Evolutionary conservation across 2,888 invertebrate genomes (phyloP).

Genomic region (Mesoligia furuncula): DNA sequence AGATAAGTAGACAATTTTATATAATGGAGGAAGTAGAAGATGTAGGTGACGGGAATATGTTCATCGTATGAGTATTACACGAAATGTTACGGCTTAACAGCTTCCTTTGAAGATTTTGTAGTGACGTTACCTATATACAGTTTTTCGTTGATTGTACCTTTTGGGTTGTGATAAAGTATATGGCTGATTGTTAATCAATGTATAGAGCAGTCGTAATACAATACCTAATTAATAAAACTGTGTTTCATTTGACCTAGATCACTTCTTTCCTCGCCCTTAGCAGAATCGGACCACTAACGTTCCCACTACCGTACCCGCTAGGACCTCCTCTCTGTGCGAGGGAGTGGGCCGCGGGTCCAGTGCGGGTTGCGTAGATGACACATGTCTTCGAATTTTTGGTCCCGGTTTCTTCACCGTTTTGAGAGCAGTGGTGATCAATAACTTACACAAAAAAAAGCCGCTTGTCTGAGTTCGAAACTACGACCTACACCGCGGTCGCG

Average conservation of each 20-base stretch:
- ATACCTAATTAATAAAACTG: conserved; percentile 65
- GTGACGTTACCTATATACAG: conserved; percentile 51
- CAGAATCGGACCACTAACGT: background rate
- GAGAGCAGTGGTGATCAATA: no score
- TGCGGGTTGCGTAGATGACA: background rate
- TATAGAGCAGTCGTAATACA: conserved; percentile 78
- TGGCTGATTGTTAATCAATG: conserved; percentile 82
- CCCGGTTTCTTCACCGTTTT: background rate
- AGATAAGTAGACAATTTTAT: conserved; percentile 87
- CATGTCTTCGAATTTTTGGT: background rate
- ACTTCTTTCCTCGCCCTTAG: background rate
- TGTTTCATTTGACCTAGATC: conserved; percentile 58
- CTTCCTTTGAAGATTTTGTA: conserved; percentile 71
- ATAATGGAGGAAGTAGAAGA: conserved; percentile 73
- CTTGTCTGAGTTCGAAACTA: background rate
- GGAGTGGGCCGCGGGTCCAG: background rate
- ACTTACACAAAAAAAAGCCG: background rate
- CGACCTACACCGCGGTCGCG: background rate
- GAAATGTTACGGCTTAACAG: conserved; percentile 70
- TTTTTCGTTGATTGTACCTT: conserved; percentile 67
- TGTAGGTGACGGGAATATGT: conserved; percentile 72
- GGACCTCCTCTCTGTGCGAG: background rate
- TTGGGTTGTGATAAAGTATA: conserved; percentile 84
- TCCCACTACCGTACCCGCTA: no score
- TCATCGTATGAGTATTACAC: conserved; percentile 61